Percentiles rank a stretch among this genome's conserved stretches.
Conservation (phyloP, 2,113 vertebrate species). For the Sorex araneus region DNA sequence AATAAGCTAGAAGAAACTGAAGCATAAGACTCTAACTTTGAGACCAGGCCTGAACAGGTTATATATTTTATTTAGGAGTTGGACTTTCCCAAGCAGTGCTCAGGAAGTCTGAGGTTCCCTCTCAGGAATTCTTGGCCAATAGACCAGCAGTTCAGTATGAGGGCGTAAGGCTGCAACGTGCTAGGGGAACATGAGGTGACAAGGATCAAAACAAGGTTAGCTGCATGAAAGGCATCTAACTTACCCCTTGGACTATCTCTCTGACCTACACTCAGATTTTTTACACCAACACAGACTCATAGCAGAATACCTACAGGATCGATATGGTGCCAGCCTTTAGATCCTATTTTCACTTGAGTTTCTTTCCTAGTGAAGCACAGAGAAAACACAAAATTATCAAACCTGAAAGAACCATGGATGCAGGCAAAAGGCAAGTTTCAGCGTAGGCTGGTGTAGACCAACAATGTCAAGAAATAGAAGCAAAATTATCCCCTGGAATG, state of each 20-base stretch:
- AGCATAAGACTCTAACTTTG: rapidly evolving
- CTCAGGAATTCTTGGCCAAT: too few species aligned
- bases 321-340: rapidly evolving
- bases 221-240: too few species aligned
- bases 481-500: too few species aligned
- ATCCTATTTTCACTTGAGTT: neutral
- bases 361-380: neutral
- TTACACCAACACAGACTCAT: neutral
- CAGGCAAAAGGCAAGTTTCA: neutral
- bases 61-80: too few species aligned
- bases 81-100: too few species aligned
- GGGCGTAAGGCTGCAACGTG: too few species aligned
- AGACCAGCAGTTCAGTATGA: too few species aligned
- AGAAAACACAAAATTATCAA: neutral
- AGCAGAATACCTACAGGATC: rapidly evolving
- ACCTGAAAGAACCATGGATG: rapidly evolving
- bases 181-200: too few species aligned
- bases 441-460: neutral
- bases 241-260: too few species aligned
- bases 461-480: neutral
- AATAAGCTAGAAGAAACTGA: neutral
- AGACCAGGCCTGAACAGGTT: too few species aligned
- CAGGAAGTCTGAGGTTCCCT: too few species aligned
- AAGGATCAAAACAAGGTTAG: too few species aligned
- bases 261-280: neutral